Evolutionary conservation across 2,888 invertebrate species (phyloP).

Genomic region (Agrochola macilenta): DNA sequence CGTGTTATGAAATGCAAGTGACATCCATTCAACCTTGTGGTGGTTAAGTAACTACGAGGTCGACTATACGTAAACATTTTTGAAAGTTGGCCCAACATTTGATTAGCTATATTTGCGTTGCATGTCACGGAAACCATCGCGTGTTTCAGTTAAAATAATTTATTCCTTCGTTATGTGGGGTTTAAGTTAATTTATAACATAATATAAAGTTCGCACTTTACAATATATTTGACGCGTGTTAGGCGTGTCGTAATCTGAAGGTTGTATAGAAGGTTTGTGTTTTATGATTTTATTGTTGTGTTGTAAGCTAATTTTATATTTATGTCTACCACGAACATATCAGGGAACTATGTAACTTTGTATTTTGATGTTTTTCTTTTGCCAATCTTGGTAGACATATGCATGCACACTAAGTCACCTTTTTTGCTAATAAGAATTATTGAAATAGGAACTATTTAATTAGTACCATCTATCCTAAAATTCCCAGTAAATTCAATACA

Average conservation of each 20-base stretch:
- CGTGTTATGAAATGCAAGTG: not conserved
- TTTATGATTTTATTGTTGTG: conserved; percentile 25
- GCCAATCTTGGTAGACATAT: too few species aligned
- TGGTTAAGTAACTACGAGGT: not conserved
- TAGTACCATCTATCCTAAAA: not conserved
- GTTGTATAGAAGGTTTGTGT: conserved; percentile 1
- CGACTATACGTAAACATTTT: not conserved
- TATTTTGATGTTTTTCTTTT: not conserved
- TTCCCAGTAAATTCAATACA: conserved; percentile 25
- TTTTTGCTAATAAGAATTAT: not conserved
- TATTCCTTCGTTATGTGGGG: conserved; percentile 50
- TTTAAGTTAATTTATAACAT: conserved; percentile 60
- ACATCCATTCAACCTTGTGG: not conserved
- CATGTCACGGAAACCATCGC: conserved; percentile 58
- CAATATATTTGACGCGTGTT: conserved; percentile 47
- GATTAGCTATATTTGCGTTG: conserved; percentile 38
- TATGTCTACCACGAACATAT: conserved; percentile 2
- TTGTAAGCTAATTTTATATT: conserved; percentile 25
- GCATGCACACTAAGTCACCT: not conserved
- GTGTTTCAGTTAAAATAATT: conserved; percentile 55
- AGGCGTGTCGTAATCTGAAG: conserved; percentile 23
- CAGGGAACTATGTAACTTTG: not conserved
- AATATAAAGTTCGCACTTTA: conserved; percentile 61
- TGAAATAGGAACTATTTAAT: not conserved
- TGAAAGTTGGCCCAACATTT: conserved; percentile 33